Evolutionary conservation across 1,140 invertebrate species (phyloP).

Genomic region (Aphaenogaster rudis): DNA sequence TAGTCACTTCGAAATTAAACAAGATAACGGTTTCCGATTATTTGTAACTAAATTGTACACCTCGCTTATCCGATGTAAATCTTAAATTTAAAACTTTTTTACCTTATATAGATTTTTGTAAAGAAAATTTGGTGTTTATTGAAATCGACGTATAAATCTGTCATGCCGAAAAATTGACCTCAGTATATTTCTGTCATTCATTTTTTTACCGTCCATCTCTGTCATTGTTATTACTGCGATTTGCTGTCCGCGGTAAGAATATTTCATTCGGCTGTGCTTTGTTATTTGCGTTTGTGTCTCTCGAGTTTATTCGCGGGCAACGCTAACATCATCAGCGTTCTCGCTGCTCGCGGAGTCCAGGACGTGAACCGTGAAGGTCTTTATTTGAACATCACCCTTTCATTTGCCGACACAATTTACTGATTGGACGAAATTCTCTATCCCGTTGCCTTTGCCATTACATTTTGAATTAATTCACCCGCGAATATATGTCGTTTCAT

Average conservation of each 20-base stretch:
- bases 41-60: background rate
- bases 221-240: conserved; percentile 35
- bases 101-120: background rate
- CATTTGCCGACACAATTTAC: conserved; percentile 52
- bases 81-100: background rate
- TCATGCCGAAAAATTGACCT: background rate
- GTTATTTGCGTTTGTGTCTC: conserved; percentile 57
- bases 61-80: background rate
- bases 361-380: conserved; percentile 32
- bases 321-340: conserved; percentile 54
- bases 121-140: conserved; percentile 10
- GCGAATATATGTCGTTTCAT: conserved; percentile 6
- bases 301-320: conserved; percentile 52
- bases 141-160: conserved; percentile 9
- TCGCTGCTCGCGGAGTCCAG: conserved; percentile 7
- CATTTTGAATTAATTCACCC: conserved; percentile 39
- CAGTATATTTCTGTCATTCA: conserved; percentile 12
- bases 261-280: conserved; percentile 54
- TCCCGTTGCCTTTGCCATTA: conserved; percentile 29
- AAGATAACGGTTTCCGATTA: background rate
- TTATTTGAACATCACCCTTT: conserved; percentile 56
- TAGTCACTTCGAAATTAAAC: background rate
- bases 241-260: conserved; percentile 45
- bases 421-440: conserved; percentile 49
- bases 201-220: conserved; percentile 14